Evolutionary conservation across 2,113 vertebrate genomes (phyloP), one percentile per base, ranked within the genome.

Genomic region (Oncorhynchus kisutch): DNA sequence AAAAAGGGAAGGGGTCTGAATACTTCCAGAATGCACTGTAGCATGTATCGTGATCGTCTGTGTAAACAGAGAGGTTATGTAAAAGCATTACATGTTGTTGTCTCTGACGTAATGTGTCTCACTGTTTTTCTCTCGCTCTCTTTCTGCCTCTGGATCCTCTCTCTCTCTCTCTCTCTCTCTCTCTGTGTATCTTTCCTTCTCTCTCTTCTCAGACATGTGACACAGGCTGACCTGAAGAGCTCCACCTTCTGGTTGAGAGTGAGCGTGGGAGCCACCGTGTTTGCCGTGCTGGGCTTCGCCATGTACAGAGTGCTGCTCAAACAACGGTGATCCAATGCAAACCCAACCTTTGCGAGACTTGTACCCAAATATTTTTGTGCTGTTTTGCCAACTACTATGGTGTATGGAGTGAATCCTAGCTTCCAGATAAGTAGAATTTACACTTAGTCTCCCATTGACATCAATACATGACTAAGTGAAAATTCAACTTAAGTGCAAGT

Each of bases 181-280:
- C 13, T 9, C 4, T 48, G 22, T 76, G 20, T 31, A 25, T n/a
- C 6, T 18, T 27, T 27, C 27, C 12, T 66, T 18, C 72, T 88
- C 93, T 87, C 90, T 86, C 80, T 79, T 71, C 84, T 29, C 89
- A 99, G 97, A 91, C 95, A 98, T 0, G 88, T 97, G 80, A 95
- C 93, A 67, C 96, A 96, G 91, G 94, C 95, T 0, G 97, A 98
- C 90, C 92, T 97, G 92, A 97, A 95, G 91, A 97, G 93, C 84
- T 96, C 96, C 3, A 95, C 95, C 0, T 97, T 99, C 91, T 98
- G 97, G 97, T 94, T 99, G 87, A 94, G 94, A 87, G 94, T 95
- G 29, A 98, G 97, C 81, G 95, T 98, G 78, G 97, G 97, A 83
- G 97, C 96, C 89, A 95, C 97, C 0, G 91, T 97, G 82, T 97